Evolutionary conservation across 2,888 invertebrate species (phyloP), one percentile per base, ranked within the genome.

Genomic region (Nomada fabriciana): DNA sequence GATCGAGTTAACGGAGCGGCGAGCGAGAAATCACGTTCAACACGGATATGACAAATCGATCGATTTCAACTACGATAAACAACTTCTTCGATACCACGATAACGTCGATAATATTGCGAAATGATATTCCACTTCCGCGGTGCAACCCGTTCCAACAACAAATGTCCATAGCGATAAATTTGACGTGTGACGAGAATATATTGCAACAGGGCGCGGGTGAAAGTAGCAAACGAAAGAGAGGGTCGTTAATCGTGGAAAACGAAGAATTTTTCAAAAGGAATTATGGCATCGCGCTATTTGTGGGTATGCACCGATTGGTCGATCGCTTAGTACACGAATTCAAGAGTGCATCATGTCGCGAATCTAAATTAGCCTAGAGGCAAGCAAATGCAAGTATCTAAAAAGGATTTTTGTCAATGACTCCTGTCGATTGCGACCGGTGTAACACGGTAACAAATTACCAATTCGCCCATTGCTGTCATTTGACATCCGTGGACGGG

Each of bases 251-350:
- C 42, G 69, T n/a, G 18, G 52, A 65, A 57, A 78, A 78, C 63
- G 74, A 65, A 36, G 57, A 20, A 67, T 70, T 82, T 70, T 64
- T 83, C 43, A 61, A 82, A 84, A 75, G 76, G 81, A 85, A 83
- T 81, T 76, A 77, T 77, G 72, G 63, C 53, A 84, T 82, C 74
- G 74, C 69, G 79, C 76, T 86, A 82, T 86, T 80, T 86, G 82
- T 86, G 80, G 76, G 65, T 60, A 74, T 57, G 52, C 68, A 47
- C 55, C 76, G 70, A 83, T 77, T 81, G 77, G 68, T 72, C 65
- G 79, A 82, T 83, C 68, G 76, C 50, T 36, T 47, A 73, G 74
- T 64, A 57, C 52, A 73, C 72, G 72, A 88, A 85, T 83, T 84
- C 59, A 53, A 80, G 50, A 36, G 73, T 65, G 68, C 74, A 82